A percentile compares a stretch with the other conserved stretches of the same genome.
phyloP scores from a whole-genome alignment of 2,888 invertebrate genomes.

The Eledona agricola region DNA sequence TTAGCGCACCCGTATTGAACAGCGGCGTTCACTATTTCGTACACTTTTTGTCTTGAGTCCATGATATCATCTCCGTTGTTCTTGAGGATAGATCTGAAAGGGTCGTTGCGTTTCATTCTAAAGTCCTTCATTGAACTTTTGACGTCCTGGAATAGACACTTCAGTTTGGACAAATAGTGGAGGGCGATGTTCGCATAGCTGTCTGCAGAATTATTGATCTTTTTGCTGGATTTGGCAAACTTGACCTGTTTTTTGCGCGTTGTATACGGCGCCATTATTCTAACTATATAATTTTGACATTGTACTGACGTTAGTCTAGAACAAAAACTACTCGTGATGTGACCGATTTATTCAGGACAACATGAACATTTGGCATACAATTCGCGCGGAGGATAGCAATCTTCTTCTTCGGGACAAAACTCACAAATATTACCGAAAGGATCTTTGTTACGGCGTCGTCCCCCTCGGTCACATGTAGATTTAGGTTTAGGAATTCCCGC shows the following conservation, averaged over 20 bases:
- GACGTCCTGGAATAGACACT: slow-evolving; percentile 38
- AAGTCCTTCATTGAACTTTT: not conserved
- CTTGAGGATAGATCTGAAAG: slow-evolving; percentile 19
- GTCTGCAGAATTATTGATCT: slow-evolving; percentile 17
- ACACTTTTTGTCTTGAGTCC: slow-evolving; percentile 20
- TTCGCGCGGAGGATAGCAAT: not conserved
- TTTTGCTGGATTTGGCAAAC: slow-evolving; percentile 16
- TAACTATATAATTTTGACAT: slow-evolving; percentile 25
- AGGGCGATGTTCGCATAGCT: slow-evolving; percentile 48
- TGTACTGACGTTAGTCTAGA: slow-evolving; percentile 2
- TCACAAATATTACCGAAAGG: too few relatives aligned
- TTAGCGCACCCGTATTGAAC: slow-evolving; percentile 50
- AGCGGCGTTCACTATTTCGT: slow-evolving; percentile 48
- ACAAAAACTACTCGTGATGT: slow-evolving; percentile 1
- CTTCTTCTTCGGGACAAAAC: slow-evolving; percentile 8
- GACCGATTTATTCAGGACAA: slow-evolving; percentile 15
- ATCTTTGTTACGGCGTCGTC: too few relatives aligned
- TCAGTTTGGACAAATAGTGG: slow-evolving; percentile 47
- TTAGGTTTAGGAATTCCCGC: too few relatives aligned
- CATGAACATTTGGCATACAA: slow-evolving; percentile 19
- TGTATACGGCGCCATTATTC: slow-evolving; percentile 17
- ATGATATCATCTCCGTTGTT: not conserved
- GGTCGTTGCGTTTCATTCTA: not conserved
- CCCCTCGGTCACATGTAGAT: too few relatives aligned
- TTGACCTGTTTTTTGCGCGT: slow-evolving; percentile 21